A percentile compares a stretch with the other conserved stretches of the same genome.
Conservation (phyloP, 92 coral and sea anemone species). For the Umimayanthus kanabou region DNA sequence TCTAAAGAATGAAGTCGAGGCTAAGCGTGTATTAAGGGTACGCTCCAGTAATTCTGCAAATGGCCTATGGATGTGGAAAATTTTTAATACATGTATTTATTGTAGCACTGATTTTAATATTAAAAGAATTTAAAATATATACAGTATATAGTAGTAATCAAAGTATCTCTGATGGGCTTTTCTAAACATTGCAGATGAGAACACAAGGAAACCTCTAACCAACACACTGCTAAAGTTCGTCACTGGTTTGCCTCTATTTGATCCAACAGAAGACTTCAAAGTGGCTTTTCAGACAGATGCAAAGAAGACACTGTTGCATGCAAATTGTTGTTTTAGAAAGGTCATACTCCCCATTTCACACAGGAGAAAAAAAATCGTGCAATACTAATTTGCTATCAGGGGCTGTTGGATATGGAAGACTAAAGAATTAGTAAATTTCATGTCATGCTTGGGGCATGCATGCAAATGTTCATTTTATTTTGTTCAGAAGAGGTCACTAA, state of each 20-base stretch:
- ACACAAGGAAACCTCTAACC: slow-evolving; percentile 11
- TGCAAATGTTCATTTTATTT: no score
- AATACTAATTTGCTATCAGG: slow-evolving; percentile 22
- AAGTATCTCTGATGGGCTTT: not conserved
- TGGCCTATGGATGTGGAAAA: no score
- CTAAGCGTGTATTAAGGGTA: no score
- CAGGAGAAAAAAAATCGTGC: slow-evolving; percentile 27
- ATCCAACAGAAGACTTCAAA: slow-evolving; percentile 5
- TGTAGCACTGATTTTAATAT: no score
- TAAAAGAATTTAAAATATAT: no score
- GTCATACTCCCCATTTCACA: slow-evolving; percentile 35
- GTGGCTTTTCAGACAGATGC: slow-evolving; percentile 24
- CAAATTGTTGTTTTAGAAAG: slow-evolving; percentile 42
- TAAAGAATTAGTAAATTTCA: not conserved
- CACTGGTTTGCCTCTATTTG: not conserved
- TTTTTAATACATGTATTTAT: no score
- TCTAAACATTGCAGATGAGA: slow-evolving; percentile 2
- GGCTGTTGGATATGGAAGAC: slow-evolving; percentile 44
- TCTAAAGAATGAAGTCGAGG: no score
- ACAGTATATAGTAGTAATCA: no score
- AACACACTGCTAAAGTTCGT: slow-evolving; percentile 36
- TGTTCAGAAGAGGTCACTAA: no score
- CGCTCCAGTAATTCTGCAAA: no score
- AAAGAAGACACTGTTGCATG: slow-evolving; percentile 26
- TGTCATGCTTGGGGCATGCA: no score